Evolutionary conservation across 2,113 vertebrate species (phyloP).

Genomic region (Ictalurus punctatus): DNA sequence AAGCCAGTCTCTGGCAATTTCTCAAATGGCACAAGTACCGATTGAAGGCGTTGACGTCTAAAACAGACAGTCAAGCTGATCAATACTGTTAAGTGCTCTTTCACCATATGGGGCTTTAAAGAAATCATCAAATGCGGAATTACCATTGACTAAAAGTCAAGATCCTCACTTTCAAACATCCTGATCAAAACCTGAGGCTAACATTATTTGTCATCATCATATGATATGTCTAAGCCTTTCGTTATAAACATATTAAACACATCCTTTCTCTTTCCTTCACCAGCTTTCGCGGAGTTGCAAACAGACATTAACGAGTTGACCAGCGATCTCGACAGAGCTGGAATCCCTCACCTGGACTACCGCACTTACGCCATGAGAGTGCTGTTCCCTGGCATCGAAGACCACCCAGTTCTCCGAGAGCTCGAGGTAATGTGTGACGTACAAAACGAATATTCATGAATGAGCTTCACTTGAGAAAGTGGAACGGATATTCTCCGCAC

Average conservation of each 20-base stretch:
- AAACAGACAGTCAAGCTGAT: neutral
- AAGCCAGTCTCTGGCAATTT: neutral
- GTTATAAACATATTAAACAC: neutral
- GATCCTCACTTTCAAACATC: neutral
- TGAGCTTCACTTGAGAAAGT: neutral
- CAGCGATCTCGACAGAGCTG: constrained; percentile 93
- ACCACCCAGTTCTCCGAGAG: constrained; percentile 93
- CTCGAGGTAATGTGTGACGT: constrained; percentile 80
- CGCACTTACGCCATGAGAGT: constrained; percentile 96
- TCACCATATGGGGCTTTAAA: neutral
- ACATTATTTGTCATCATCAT: neutral
- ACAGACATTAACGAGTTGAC: constrained; percentile 98
- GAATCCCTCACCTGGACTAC: constrained; percentile 96
- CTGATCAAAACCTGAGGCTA: neutral
- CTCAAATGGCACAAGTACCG: neutral
- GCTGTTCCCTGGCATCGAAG: constrained; percentile 97
- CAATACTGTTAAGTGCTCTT: neutral
- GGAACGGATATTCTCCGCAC: too few species aligned
- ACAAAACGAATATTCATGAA: neutral
- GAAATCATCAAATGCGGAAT: neutral
- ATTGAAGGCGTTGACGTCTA: neutral
- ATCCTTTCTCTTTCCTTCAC: neutral
- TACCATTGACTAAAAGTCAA: neutral
- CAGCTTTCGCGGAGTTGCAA: constrained; percentile 97
- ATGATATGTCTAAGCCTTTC: neutral